Base-by-base conservation (phyloP, 1,140 invertebrate species). In the Arctopsyche grandis region DNA sequence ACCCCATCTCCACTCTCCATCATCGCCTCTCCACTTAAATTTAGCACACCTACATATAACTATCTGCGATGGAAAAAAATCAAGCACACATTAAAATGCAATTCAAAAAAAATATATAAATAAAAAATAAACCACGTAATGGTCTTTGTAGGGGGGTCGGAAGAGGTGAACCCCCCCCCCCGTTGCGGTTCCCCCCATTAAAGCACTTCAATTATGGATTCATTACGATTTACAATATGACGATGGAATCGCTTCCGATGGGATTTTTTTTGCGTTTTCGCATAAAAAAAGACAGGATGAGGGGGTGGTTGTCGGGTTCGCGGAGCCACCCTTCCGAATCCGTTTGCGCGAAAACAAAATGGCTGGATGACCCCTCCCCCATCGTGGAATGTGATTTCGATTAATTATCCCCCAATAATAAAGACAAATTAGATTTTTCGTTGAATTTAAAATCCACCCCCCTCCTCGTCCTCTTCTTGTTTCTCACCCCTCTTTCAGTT, bases 161-260 rank as follows among this genome's bases (percentile, higher is more conserved):
- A 7, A 7, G 48, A 3, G 12, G 12, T 52, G 12, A 19, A 9
- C 0, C 56, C 56, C 56, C 56, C 19, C 16, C 22, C 5, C 12
- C 3, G 48, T 12, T 52, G 12, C 24, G 4, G n/a, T n/a, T 1
- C 14, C 24, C 24, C 9, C 63, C 63, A 66, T 66, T 66, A 66
- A 66, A 29, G 63, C 63, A 66, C 63, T 66, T 66, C 76, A 82
- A 79, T 82, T 82, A 80, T 78, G 69, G 75, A 82, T 82, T 82
- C 81, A 82, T 82, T 80, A 79, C 81, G 69, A 80, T 82, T 82
- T 77, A 80, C 75, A 78, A 75, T 80, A 82, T 75, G 76, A 73
- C 69, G 78, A 78, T 78, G 75, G 80, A 43, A 46, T 44, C 78
- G 77, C 73, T 81, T 81, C 75, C 80, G 60, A 77, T 79, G 26